Base-by-base conservation (phyloP, 1,140 invertebrate genomes). In the Aleiodes sp. region DNA sequence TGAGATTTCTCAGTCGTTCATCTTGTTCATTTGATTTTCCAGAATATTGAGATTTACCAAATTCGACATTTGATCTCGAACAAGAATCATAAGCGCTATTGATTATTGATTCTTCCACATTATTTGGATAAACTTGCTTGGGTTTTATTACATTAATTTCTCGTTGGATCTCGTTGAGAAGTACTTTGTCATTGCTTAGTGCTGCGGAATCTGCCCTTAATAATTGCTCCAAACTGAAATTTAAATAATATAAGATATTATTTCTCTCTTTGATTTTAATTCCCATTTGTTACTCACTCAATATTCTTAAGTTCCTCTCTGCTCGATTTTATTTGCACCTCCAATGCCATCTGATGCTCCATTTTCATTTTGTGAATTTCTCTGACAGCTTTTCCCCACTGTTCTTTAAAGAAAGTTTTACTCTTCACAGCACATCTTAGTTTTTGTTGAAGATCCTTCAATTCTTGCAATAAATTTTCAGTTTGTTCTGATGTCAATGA, bases 381-480 rank as follows among this genome's bases (percentile, higher is more conserved):
- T 10, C 86, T 79, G 12, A 89, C 84, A 3, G 87, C 86, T 29
- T 86, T 84, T 2, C 81, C 83, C 88, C 88, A 90, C 73, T 90
- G 85, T 78, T 90, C 87, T 79, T 90, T 90, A 74, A 90, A 91
- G 79, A 89, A 90, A 33, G 83, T 72, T 80, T 88, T 89, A 33
- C 85, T 88, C 37, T 88, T 86, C 29, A 86, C 76, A 2, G 86
- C 82, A 26, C 78, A 84, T 46, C 87, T 80, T 35, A 90, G 75
- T 77, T 89, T 90, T 78, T 89, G 85, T 73, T 90, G 87, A n/a
- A 90, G 74, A 59, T 75, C 82, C 68, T 87, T 87, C 76, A 89
- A 67, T 35, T 88, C 82, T 62, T 87, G 80, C 14, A 88, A 65
- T 3, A 88, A 77, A 19, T 74, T 81, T 2, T 81, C 73, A 4